Base-by-base conservation (phyloP, 2,797 vertebrate species). In the Neosilurus mollespiculum region DNA sequence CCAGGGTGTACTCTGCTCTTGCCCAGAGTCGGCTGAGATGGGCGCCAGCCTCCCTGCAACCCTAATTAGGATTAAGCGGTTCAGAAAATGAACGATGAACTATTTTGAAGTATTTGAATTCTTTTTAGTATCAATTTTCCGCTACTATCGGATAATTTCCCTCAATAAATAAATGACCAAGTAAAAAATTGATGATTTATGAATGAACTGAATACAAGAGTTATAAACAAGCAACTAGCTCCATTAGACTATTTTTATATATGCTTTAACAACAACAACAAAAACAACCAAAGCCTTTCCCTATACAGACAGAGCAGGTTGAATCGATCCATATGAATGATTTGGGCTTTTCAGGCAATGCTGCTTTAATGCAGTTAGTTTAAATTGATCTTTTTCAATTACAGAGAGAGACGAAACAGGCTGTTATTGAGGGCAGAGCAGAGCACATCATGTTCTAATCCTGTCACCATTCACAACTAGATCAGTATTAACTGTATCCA, bases 291-390 rank as follows among this genome's bases (percentile, higher is more conserved):
- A 85, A 66, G 67, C 75, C 43, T 76, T 77, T 77, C 69, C 70
- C 24, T 18, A 65, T 62, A 70, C 58, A 76, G 43, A 11, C 81
- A 51, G 5, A 22, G 1, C 65, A 73, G 82, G 77, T 82, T 76
- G 30, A 85, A 88, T 87, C 84, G 26, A 88, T 88, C 80, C 65
- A 77, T 77, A 82, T 65, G 54, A 88, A 83, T 86, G 78, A 88
- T 88, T 86, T 83, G 30, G 73, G 73, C 85, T 83, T 88, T 86
- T 83, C 67, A 76, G 10, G 58, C 54, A 20, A 67, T 69, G 49
- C 66, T 54, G 86, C 84, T 86, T 83, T 86, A 84, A 87, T 87
- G 84, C 86, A 81, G 82, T 80, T 84, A 49, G 69, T 82, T 71
- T 77, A 37, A 75, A 84, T 83, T 82, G 73, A 81, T 86, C 81